Conservation (phyloP, 2,797 vertebrate species). For the Peromyscus attwateri region DNA sequence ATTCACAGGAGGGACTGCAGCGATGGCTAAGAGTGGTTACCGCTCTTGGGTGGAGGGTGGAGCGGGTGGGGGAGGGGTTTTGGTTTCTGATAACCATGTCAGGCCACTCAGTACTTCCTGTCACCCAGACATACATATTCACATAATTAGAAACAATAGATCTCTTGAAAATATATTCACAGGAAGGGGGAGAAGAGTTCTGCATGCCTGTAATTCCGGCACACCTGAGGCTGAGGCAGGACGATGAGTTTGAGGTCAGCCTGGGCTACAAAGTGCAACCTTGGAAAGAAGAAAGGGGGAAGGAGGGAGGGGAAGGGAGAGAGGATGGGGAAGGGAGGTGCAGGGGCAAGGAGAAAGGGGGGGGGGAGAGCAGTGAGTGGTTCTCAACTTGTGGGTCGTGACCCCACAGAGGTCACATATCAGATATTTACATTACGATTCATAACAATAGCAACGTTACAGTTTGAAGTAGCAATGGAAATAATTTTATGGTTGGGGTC, state of each 20-base stretch:
- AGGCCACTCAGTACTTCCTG: neutral
- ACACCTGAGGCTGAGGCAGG: neutral
- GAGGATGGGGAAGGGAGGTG: neutral
- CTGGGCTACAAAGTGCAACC: neutral
- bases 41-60: neutral
- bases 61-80: neutral
- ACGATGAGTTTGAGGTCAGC: neutral
- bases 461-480: neutral
- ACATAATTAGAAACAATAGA: neutral
- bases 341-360: too few species aligned
- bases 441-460: too few species aligned
- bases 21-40: neutral
- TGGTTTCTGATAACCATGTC: neutral
- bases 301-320: neutral
- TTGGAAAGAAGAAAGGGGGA: neutral
- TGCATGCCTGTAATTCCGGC: neutral
- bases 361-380: neutral
- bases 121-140: too few species aligned
- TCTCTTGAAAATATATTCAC: neutral
- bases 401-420: neutral
- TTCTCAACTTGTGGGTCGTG: neutral
- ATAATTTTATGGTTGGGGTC: neutral
- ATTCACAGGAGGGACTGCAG: neutral
- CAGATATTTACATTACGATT: too few species aligned
- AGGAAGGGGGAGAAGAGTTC: neutral